Evolutionary conservation across 2,797 vertebrate species (phyloP).

Genomic region (Somateria mollissima): DNA sequence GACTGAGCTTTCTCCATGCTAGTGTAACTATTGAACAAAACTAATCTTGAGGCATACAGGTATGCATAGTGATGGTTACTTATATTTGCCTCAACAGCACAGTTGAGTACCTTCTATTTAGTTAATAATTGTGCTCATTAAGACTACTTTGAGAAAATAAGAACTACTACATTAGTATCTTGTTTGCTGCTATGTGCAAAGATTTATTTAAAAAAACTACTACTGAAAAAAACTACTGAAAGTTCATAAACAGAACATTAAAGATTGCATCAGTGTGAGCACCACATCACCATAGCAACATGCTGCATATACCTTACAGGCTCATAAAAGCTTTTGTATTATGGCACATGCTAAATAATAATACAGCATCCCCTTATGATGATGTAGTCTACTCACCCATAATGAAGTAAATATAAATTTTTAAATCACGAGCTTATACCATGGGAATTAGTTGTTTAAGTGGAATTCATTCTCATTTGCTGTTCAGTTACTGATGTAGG

Average conservation of each 20-base stretch:
- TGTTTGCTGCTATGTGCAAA: neutral
- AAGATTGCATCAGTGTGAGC: slow-evolving; percentile 31
- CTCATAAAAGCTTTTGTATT: slow-evolving; percentile 9
- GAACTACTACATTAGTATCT: neutral
- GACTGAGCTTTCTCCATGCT: neutral
- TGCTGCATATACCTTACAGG: neutral
- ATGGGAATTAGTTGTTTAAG: neutral
- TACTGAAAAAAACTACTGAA: neutral
- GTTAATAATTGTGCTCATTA: neutral
- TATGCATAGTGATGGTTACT: neutral
- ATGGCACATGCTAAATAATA: slow-evolving; percentile 33
- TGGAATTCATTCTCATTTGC: slow-evolving; percentile 2
- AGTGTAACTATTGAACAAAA: neutral
- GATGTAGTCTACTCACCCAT: neutral
- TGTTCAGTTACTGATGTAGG: neutral
- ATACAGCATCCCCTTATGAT: neutral
- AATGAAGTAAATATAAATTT: neutral
- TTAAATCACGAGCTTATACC: neutral
- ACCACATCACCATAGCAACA: slow-evolving; percentile 57
- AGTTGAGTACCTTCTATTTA: neutral
- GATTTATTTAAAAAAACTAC: too few relatives aligned
- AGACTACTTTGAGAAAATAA: neutral
- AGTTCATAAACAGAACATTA: neutral
- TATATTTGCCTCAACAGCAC: neutral
- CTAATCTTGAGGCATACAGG: neutral